Percentiles rank a stretch among this genome's conserved stretches.
Conservation (phyloP, 2,113 vertebrate genomes). For the Sigmodon hispidus region DNA sequence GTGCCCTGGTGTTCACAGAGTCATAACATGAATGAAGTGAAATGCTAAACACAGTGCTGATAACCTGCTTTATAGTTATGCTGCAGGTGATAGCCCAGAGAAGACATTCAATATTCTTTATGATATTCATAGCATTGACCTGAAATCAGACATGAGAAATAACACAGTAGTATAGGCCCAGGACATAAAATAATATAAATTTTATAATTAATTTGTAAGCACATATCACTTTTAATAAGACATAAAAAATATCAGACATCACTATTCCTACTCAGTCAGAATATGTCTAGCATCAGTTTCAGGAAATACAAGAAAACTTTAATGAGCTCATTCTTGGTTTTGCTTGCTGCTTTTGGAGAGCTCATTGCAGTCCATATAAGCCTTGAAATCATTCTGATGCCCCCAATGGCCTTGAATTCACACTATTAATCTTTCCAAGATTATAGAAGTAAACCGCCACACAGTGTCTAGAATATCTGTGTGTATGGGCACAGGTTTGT, state of each 20-base stretch:
- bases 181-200: slow-evolving; percentile 32
- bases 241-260: slow-evolving; percentile 40
- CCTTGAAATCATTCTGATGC: neutral
- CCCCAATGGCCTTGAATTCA: neutral
- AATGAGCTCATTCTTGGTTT: neutral
- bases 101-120: neutral
- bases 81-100: neutral
- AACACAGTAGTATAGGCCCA: slow-evolving; percentile 15
- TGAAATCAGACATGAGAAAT: slow-evolving; percentile 34
- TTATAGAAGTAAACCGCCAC: neutral
- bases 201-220: slow-evolving; percentile 61
- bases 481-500: too few relatives aligned
- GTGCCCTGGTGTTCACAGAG: neutral
- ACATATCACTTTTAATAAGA: slow-evolving; percentile 66
- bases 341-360: neutral
- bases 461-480: neutral
- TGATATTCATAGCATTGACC: neutral
- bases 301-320: neutral
- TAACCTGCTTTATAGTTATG: neutral
- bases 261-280: slow-evolving; percentile 33
- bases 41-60: neutral
- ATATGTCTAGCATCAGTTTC: neutral
- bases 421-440: neutral
- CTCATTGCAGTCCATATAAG: neutral
- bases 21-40: neutral